Conservation (phyloP, 2,888 invertebrate species). For the Conomelus anceps region DNA sequence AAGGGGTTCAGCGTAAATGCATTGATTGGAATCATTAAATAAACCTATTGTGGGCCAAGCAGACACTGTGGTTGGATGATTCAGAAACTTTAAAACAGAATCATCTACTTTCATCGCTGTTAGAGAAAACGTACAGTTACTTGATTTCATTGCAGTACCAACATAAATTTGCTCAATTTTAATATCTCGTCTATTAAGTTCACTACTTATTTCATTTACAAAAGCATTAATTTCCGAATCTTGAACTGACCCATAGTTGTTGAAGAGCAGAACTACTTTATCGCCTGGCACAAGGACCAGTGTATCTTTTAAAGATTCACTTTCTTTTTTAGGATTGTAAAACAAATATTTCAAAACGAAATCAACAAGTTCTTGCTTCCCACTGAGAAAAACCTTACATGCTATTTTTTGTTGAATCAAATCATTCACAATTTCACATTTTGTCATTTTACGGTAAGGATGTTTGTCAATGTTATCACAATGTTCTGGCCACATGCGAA, state of each 20-base stretch:
- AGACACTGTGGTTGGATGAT: conserved; percentile 9
- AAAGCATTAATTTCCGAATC: conserved; percentile 17
- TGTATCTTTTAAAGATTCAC: background rate
- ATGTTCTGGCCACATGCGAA: background rate
- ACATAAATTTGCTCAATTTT: conserved; percentile 16
- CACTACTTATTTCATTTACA: conserved; percentile 17
- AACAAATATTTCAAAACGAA: background rate
- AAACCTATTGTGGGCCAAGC: conserved; percentile 17
- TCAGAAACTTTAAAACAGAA: conserved; percentile 23
- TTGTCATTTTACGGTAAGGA: conserved; percentile 6
- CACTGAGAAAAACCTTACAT: conserved; percentile 5
- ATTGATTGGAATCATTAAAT: background rate
- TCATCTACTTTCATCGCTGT: conserved; percentile 23
- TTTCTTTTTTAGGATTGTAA: background rate
- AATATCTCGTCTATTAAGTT: conserved; percentile 13
- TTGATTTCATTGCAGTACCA: conserved; percentile 21
- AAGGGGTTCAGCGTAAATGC: background rate
- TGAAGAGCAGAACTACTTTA: conserved; percentile 10
- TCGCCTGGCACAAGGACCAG: conserved; percentile 2
- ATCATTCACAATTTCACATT: background rate
- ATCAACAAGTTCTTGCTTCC: background rate
- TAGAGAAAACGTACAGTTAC: conserved; percentile 21
- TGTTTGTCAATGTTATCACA: background rate
- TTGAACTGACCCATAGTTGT: conserved; percentile 11
- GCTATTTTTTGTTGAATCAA: background rate